Evolutionary conservation across 2,797 vertebrate genomes (phyloP).

Genomic region (Bufotes viridis): DNA sequence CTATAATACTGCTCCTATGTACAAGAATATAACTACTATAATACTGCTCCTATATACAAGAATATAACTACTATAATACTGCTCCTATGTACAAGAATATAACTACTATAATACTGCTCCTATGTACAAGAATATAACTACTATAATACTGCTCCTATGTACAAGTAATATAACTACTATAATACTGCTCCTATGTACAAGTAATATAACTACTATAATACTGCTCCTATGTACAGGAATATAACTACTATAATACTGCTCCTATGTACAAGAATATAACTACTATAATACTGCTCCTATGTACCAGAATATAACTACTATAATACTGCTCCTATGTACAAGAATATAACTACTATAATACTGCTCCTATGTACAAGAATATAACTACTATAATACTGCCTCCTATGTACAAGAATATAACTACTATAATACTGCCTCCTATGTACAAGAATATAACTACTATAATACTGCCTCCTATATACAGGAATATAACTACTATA

Average conservation of each 20-base stretch:
- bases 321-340: slow-evolving; percentile 7
- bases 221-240: slow-evolving; percentile 12
- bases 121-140: slow-evolving; percentile 25
- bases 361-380: slow-evolving; percentile 1
- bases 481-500: slow-evolving; percentile 27
- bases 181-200: not conserved
- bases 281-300: slow-evolving; percentile 2
- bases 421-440: slow-evolving; percentile 6
- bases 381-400: slow-evolving; percentile 19
- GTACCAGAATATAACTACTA: slow-evolving; percentile 4
- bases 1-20: no score
- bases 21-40: no score
- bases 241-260: slow-evolving; percentile 22
- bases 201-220: slow-evolving; percentile 15
- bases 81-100: not conserved
- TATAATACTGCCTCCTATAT: slow-evolving; percentile 17
- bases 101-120: slow-evolving; percentile 17
- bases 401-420: not conserved
- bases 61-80: slow-evolving; percentile 28
- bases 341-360: slow-evolving; percentile 17
- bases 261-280: not conserved
- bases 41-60: not conserved
- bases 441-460: slow-evolving; percentile 23
- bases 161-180: slow-evolving; percentile 1
- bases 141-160: not conserved